Conservation (phyloP, 2,888 invertebrate genomes). For the Apeira syringaria region DNA sequence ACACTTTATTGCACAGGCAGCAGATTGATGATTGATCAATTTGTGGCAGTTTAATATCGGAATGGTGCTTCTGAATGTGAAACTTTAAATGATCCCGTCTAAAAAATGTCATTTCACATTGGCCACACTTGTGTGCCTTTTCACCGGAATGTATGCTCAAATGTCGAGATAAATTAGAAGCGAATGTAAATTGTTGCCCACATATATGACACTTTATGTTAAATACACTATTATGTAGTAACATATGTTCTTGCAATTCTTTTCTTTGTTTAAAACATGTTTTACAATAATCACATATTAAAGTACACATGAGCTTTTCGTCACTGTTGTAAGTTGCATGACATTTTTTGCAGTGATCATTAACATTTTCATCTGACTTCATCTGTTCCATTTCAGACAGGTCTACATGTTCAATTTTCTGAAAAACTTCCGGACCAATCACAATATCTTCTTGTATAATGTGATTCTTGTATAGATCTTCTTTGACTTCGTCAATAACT, state of each 20-base stretch:
- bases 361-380: too few species aligned
- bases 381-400: too few species aligned
- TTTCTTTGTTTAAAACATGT: neutral
- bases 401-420: neutral
- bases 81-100: constrained; percentile 2
- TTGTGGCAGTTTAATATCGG: neutral
- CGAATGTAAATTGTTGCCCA: neutral
- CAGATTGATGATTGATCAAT: neutral
- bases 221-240: neutral
- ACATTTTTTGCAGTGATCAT: neutral
- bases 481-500: neutral
- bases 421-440: constrained; percentile 3
- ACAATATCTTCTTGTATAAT: constrained; percentile 3
- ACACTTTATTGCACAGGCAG: neutral
- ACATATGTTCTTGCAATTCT: neutral
- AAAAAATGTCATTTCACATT: neutral
- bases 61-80: neutral
- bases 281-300: neutral
- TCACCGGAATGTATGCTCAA: constrained; percentile 1
- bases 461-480: constrained; percentile 3
- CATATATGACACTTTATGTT: constrained; percentile 1
- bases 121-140: neutral
- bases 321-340: neutral
- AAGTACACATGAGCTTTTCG: neutral
- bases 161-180: neutral